Conservation (phyloP, 1,140 invertebrate species). For the Camponotus floridanus region DNA sequence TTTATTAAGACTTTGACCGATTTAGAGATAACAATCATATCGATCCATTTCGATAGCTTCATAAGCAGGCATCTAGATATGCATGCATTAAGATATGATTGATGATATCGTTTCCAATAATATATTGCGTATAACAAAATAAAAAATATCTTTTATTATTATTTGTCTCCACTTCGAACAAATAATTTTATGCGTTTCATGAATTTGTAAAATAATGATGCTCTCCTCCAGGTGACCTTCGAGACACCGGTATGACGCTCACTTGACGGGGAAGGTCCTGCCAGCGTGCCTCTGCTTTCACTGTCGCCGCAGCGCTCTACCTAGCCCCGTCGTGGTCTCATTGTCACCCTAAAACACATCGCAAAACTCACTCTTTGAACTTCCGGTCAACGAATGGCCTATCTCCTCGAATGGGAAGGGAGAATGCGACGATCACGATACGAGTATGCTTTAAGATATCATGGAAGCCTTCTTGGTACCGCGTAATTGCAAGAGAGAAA, state of each 20-base stretch:
- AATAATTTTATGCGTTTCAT: not conserved
- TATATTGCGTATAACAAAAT: not conserved
- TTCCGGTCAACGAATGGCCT: slow-evolving; percentile 45
- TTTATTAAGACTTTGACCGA: not conserved
- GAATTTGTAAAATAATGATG: slow-evolving; percentile 26
- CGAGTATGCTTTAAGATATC: not conserved
- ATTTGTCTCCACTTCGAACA: not conserved
- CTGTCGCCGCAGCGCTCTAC: slow-evolving; percentile 79
- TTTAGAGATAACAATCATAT: not conserved
- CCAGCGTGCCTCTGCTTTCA: slow-evolving; percentile 79
- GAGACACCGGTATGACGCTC: slow-evolving; percentile 83
- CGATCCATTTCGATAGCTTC: not conserved
- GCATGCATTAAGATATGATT: slow-evolving; percentile 14
- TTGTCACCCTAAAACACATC: slow-evolving; percentile 19
- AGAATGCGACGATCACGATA: not conserved
- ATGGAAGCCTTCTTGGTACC: not conserved
- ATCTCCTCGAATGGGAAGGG: slow-evolving; percentile 2
- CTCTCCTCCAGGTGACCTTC: slow-evolving; percentile 78
- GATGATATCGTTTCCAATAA: not conserved
- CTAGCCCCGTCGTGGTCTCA: slow-evolving; percentile 78
- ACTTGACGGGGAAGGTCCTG: slow-evolving; percentile 81
- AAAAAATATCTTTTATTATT: not conserved
- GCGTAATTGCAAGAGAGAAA: not conserved
- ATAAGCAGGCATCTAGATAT: not conserved
- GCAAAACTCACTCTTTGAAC: slow-evolving; percentile 57